Evolutionary conservation across 1,140 invertebrate species (phyloP), one percentile per base, ranked within the genome.

Genomic region (Pogonomyrmex californicus): DNA sequence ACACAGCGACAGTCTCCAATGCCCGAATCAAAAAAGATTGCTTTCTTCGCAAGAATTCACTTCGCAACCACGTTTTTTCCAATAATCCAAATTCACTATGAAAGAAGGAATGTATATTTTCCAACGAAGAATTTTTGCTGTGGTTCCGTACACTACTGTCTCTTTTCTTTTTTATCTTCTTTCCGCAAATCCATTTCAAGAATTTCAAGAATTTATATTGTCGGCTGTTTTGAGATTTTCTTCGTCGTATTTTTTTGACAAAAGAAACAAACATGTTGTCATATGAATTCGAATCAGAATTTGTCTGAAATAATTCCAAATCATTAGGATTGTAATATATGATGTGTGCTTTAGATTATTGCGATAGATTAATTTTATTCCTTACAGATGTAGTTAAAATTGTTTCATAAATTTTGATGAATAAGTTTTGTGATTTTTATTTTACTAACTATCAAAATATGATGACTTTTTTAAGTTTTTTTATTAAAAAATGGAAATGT

Each of bases 21-120:
- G 76, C 49, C 63, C 73, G 65, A 90, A 78, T 83, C 58, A 65
- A 77, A 63, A 62, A 44, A 62, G 77, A 75, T 87, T 23, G 88
- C 76, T 90, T 90, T 60, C 77, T 90, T 60, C 77, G 77, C 79
- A 70, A 85, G 63, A 86, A 87, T 88, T 81, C 87, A 60, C 89
- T 90, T 91, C 90, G 85, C 85, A 90, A 66, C 85, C 77, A 85
- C 73, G 12, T 54, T 75, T 90, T 92, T 88, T 66, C 87, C 88
- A 88, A 92, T 92, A 92, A 91, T 90, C 88, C 81, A 70, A 91
- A 88, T 86, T 92, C 83, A 3, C 58, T 71, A 65, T 87, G 79
- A 92, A 92, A 92, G 86, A 85, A 60, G 47, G 51, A 71, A 73
- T 87, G 87, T 91, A 90, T 91, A 91, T 92, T 92, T 91, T 91